Conservation (phyloP, 2,888 invertebrate species). For the Cataglyphis livida region DNA sequence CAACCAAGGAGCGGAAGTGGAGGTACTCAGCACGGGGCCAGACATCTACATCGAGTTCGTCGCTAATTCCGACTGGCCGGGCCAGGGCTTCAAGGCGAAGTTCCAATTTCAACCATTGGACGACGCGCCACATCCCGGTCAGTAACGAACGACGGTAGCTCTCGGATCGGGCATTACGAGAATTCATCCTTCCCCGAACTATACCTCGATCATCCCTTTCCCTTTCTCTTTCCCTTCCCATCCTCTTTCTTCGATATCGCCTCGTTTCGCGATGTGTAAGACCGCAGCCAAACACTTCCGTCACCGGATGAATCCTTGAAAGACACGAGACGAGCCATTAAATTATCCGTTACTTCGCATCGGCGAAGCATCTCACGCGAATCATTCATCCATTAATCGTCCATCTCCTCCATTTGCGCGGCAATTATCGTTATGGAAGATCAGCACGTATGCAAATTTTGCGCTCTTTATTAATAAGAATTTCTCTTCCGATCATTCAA, state of each 20-base stretch:
- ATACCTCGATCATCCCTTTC: conserved; percentile 11
- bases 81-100: conserved; percentile 92
- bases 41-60: conserved; percentile 94
- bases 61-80: conserved; percentile 92
- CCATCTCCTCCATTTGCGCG: conserved; percentile 21
- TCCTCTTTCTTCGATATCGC: conserved; percentile 20
- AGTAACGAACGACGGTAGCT: conserved; percentile 61
- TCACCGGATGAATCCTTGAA: conserved; percentile 10
- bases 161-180: conserved; percentile 45
- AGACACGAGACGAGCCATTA: conserved; percentile 43
- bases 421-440: conserved; percentile 12
- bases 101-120: conserved; percentile 91
- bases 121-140: conserved; percentile 82
- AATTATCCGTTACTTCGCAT: conserved; percentile 44
- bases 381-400: conserved; percentile 17
- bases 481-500: not conserved
- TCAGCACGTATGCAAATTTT: not conserved
- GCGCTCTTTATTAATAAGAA: not conserved
- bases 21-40: conserved; percentile 93
- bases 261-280: conserved; percentile 20
- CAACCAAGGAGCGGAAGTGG: conserved; percentile 92
- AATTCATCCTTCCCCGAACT: conserved; percentile 16
- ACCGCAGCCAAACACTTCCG: conserved; percentile 20
- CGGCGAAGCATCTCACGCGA: not conserved
- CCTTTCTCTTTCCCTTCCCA: not conserved